Percentiles rank a stretch among this genome's conserved stretches.
phyloP scores from a whole-genome alignment of 2,888 invertebrate species.

The Ochropacha duplaris region DNA sequence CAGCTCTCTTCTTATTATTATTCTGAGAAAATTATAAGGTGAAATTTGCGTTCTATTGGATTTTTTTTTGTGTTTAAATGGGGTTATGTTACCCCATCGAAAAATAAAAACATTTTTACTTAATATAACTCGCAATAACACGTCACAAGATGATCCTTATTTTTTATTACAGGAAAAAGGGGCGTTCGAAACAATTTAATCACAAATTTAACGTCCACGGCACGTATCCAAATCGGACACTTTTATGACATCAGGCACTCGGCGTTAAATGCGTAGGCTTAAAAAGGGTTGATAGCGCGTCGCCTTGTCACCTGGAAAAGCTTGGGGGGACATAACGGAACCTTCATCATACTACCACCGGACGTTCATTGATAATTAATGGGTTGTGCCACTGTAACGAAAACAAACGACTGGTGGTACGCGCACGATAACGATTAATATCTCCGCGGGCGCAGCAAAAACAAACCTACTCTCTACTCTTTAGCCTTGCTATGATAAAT shows the following conservation, averaged over 20 bases:
- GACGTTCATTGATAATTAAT: slow-evolving; percentile 83
- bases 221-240: slow-evolving; percentile 78
- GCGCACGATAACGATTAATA: slow-evolving; percentile 82
- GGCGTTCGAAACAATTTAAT: slow-evolving; percentile 72
- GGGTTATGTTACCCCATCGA: too few relatives aligned
- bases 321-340: slow-evolving; percentile 68
- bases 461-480: slow-evolving; percentile 76
- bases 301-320: slow-evolving; percentile 78
- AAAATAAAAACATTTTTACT: slow-evolving; percentile 1
- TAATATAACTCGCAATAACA: slow-evolving; percentile 34
- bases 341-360: slow-evolving; percentile 76
- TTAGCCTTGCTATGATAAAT: slow-evolving; percentile 77
- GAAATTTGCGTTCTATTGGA: slow-evolving; percentile 13
- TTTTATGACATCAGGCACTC: slow-evolving; percentile 81
- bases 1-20: neutral
- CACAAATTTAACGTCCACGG: slow-evolving; percentile 72
- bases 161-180: slow-evolving; percentile 59
- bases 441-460: slow-evolving; percentile 76
- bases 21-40: slow-evolving; percentile 7
- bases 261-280: slow-evolving; percentile 79
- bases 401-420: slow-evolving; percentile 79
- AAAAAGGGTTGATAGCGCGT: slow-evolving; percentile 80
- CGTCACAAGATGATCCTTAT: slow-evolving; percentile 54
- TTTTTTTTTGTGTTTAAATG: slow-evolving; percentile 1
- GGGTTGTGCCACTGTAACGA: slow-evolving; percentile 78